Evolutionary conservation across 2,888 invertebrate genomes (phyloP), one percentile per base, ranked within the genome.

Genomic region (Protophormia terraenovae): DNA sequence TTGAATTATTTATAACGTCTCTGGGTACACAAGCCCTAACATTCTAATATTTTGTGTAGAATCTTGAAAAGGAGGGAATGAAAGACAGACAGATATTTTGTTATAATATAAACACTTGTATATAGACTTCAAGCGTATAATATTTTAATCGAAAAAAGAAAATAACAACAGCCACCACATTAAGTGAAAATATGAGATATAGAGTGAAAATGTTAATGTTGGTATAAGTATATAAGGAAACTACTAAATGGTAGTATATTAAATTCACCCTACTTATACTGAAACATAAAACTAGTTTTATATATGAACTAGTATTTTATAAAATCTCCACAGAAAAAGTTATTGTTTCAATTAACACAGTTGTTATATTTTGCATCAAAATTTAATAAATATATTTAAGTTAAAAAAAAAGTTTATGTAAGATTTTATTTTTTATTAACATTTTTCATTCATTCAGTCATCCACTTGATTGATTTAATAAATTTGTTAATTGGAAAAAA

Each of bases 1-100:
- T 81, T 84, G 85, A 85, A 85, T 85, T 85, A 85, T 85, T 85
- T 85, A 85, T 85, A 75, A 75, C 62, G n/a, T 78, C 69, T 38
- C 72, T 62, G 45, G 35, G 7, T 41, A 47, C 16, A 38, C 47
- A 77, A 41, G 22, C 60, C n/a, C 5, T 32, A 35, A 50, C 16
- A 47, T n/a, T 8, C 47, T 27, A 55, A 62, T 24, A 1, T 16
- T 47, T 16, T 32, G 22, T 55, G 55, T 16, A 38, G 38, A 22
- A n/a, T n/a, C n/a, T 19, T 66, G 71, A 14, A 10, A 41, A n/a
- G 7, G 14, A 71, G 38, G 19, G 32, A 50, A 14, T 19, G 55
- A n/a, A 62, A 53, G 32, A 32, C 62, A 12, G 19, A 60, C 24
- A 53, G 29, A 35, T 6, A 45, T 24, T 58, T 19, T 16, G 35